phyloP scores from a whole-genome alignment of 2,797 vertebrate species.

The Crenichthys baileyi region DNA sequence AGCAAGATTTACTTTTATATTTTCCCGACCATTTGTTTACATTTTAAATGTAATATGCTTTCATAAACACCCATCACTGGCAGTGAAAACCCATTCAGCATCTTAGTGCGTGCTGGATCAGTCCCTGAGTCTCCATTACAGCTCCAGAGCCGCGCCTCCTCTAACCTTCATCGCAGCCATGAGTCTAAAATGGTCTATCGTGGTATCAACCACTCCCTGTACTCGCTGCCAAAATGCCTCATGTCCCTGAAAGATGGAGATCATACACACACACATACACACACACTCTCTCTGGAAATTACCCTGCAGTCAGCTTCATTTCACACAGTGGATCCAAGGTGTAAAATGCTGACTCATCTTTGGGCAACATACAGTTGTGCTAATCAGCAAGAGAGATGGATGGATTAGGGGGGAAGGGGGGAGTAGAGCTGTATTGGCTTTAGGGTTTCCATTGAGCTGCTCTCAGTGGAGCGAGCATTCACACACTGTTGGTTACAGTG shows the following conservation, averaged over 20 bases:
- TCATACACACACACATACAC: conserved; percentile 37
- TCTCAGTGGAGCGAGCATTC: conserved; percentile 45
- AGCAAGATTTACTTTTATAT: conserved; percentile 22
- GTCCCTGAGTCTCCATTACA: conserved; percentile 33
- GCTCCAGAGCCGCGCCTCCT: conserved; percentile 27
- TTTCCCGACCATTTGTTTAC: not conserved
- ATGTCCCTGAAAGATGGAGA: conserved; percentile 49
- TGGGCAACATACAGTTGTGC: conserved; percentile 60
- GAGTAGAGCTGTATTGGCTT: conserved; percentile 48
- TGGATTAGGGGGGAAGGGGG: conserved; percentile 16
- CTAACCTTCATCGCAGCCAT: conserved; percentile 30
- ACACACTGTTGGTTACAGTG: conserved; percentile 14
- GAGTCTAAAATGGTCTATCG: conserved; percentile 56
- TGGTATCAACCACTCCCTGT: conserved; percentile 30
- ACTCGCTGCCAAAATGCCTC: conserved; percentile 42
- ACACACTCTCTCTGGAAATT: conserved; percentile 58
- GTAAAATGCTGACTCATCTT: conserved; percentile 76
- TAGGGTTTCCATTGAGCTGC: conserved; percentile 54
- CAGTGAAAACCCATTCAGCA: conserved; percentile 20
- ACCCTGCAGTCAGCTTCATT: conserved; percentile 74
- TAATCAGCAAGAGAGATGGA: conserved; percentile 60
- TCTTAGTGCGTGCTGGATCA: conserved; percentile 6
- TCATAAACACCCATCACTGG: conserved; percentile 20
- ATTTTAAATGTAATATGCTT: conserved; percentile 2
- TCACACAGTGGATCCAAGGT: conserved; percentile 60